Evolutionary conservation across 2,113 vertebrate species (phyloP), one percentile per base, ranked within the genome.

Genomic region (Sebastes fasciatus): DNA sequence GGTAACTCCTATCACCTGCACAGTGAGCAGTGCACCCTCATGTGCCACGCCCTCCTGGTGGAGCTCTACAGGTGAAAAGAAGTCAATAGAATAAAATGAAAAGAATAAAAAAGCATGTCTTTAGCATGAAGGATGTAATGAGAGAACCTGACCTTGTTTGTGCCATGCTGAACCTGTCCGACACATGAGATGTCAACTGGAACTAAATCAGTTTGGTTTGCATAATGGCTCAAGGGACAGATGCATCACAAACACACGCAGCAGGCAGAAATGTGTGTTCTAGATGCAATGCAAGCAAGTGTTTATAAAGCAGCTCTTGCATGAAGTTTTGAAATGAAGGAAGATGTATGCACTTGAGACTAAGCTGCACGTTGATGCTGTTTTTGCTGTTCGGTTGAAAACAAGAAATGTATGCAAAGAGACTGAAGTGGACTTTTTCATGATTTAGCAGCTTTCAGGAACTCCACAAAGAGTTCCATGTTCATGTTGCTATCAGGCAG

Each of bases 141-240:
- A 61, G 67, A 61, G 40, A 64, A 14, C 17, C n/a, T 11, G 34
- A 16, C 11, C 0, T n/a, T 69, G 71, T 75, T 76, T 12, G 34
- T 51, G 46, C 46, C 26, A n/a, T 40, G 17, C 5, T 34, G 5
- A 16, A 62, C 61, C 23, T 63, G 64, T 0, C 58, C 5, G 16
- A 21, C 74, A 66, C 72, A 45, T 8, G 43, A 58, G 61, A 76
- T 62, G 63, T 67, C 54, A 71, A 81, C 69, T 57, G 58, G 40
- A 79, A 69, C 63, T 45, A 58, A 82, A 82, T 71, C 72, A 11
- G 55, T 71, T 75, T n/a, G 5, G 19, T 72, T 82, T 80, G 67
- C 45, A 48, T 82, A 86, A 82, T 45, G 48, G 70, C 75, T 8
- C 12, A 4, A 11, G 77, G 49, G 51, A 79, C 2, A 3, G 26